Conservation (phyloP, 2,888 invertebrate species). For the Xestia xanthographa region DNA sequence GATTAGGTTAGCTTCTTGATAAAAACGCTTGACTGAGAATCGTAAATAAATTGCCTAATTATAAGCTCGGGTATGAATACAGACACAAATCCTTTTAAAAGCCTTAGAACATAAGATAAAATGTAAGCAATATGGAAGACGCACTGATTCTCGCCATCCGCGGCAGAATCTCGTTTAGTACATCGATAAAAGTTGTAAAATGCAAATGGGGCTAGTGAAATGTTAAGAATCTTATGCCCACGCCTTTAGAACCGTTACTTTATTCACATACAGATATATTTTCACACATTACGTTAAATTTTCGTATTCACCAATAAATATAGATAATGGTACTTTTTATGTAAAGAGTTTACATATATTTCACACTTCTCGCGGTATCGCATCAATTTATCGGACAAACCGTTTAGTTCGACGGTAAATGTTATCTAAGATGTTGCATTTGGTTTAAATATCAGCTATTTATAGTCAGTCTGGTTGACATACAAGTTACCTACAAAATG, state of each 20-base stretch:
- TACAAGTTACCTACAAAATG: conserved; percentile 21
- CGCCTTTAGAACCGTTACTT: conserved; percentile 83
- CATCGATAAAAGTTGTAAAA: conserved; percentile 89
- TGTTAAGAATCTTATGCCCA: conserved; percentile 88
- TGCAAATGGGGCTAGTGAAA: conserved; percentile 88
- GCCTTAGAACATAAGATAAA: conserved; percentile 73
- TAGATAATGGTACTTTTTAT: conserved; percentile 66
- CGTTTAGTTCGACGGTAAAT: conserved; percentile 56
- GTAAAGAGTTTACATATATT: conserved; percentile 63
- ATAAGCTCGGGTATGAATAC: conserved; percentile 63
- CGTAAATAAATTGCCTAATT: conserved; percentile 64
- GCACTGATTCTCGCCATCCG: conserved; percentile 80
- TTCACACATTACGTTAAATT: conserved; percentile 75
- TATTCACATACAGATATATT: conserved; percentile 78
- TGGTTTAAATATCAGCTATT: conserved; percentile 59
- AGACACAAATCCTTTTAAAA: conserved; percentile 73
- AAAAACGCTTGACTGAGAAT: conserved; percentile 24
- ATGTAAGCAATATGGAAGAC: conserved; percentile 79
- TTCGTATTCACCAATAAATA: conserved; percentile 63
- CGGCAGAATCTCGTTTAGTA: conserved; percentile 84
- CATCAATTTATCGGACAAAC: conserved; percentile 58
- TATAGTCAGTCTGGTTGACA: conserved; percentile 40
- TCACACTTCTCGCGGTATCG: conserved; percentile 53
- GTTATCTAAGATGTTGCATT: conserved; percentile 56
- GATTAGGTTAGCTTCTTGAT: conserved; percentile 14